These are phyloP conservation scores for Horisme vitalbata DNA, from an alignment of 2,888 invertebrate species.

Conservation along the genomic window DNA sequence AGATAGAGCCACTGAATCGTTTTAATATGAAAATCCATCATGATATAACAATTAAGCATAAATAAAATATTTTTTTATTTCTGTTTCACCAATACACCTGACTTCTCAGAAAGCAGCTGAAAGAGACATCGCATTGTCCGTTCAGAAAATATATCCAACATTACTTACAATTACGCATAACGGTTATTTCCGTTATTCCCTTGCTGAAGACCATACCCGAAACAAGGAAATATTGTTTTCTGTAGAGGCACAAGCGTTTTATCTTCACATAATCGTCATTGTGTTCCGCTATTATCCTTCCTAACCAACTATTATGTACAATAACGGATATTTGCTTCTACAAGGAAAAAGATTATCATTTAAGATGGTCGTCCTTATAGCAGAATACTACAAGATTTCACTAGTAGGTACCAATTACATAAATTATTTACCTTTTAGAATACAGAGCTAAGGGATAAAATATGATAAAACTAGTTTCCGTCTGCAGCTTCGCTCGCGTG, in stretches of 20 bases:
- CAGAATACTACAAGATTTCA: too few species aligned
- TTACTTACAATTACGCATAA: conserved; percentile 22
- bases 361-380: not conserved
- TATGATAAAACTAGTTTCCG: too few species aligned
- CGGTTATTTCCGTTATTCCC: conserved; percentile 10
- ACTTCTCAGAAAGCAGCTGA: too few species aligned
- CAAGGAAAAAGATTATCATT: conserved; percentile 26
- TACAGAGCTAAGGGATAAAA: too few species aligned
- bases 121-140: not conserved
- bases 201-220: conserved; percentile 14
- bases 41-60: too few species aligned
- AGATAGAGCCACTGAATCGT: too few species aligned
- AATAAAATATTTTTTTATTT: too few species aligned
- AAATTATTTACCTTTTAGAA: too few species aligned
- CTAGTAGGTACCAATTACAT: too few species aligned
- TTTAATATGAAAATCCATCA: too few species aligned
- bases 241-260: conserved; percentile 20
- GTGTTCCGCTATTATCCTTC: conserved; percentile 29
- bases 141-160: conserved; percentile 7
- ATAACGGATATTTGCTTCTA: conserved; percentile 28
- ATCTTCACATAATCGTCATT: conserved; percentile 29
- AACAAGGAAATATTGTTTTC: conserved; percentile 26
- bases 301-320: conserved; percentile 35
- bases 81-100: too few species aligned
- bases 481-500: too few species aligned